Evolutionary conservation across 2,888 invertebrate species (phyloP), one percentile per base, ranked within the genome.

Genomic region (Aleiodes alternator): DNA sequence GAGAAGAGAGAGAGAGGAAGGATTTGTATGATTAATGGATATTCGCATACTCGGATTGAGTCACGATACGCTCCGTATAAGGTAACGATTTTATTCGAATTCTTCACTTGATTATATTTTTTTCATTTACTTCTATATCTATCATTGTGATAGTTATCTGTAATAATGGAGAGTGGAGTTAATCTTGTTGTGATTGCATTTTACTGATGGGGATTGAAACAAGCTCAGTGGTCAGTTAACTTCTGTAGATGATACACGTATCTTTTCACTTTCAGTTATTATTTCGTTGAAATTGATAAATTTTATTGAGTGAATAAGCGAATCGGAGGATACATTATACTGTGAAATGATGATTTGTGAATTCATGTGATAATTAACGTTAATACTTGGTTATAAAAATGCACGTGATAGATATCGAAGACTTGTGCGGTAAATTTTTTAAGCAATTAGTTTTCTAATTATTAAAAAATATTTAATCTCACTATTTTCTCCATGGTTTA

Each of bases 101-200:
- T 12, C 16, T 11, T 9, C 23, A 43, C 43, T 48, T 64, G 9
- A 16, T 4, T n/a, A n/a, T n/a, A n/a, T 7, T 8, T 43, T 64
- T 48, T 43, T 9, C 11, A 6, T 23, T 48, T 43, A 34, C 4
- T 34, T 6, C 34, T 34, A 48, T 23, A 14, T 16, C 12, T 8
- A 48, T 48, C 43, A 16, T 9, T 64, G n/a, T 29, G 64, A 64
- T 64, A 48, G 48, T 11, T 7, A 43, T 64, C 48, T 64, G 11
- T 48, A 16, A 48, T 61, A 64, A 64, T 64, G 43, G 38, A 43
- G 48, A 64, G 64, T 64, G 64, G 43, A 16, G 43, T 48, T 43
- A 23, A 43, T 16, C 23, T 43, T 64, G 16, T 43, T 64, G 43
- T n/a, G 29, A 9, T 31, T 7, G 1, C 8, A 12, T 11, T 64